A percentile compares a stretch with the other conserved stretches of the same genome.
phyloP scores from a whole-genome alignment of 2,113 vertebrate genomes.

The Apodemus sylvaticus region DNA sequence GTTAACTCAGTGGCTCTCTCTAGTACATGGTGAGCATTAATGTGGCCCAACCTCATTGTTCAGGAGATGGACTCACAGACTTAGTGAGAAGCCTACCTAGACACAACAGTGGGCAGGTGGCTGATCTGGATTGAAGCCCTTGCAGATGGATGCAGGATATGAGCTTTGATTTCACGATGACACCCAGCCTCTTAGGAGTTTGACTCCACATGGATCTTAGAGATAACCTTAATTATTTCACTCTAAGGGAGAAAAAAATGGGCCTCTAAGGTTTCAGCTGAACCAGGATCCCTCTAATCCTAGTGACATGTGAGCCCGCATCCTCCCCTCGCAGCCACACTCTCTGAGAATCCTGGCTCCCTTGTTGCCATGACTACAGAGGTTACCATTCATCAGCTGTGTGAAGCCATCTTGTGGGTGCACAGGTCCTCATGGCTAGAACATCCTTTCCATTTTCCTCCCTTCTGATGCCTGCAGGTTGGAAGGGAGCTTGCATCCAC shows the following conservation, averaged over 20 bases:
- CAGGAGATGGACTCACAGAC: slow-evolving; percentile 20
- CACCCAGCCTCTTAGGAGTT: neutral
- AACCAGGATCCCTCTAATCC: neutral
- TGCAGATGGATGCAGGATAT: neutral
- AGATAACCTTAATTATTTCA: neutral
- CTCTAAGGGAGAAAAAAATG: neutral
- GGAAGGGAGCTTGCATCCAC: neutral
- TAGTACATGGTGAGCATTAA: neutral
- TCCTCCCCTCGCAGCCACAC: neutral
- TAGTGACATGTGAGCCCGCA: neutral
- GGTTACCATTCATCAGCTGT: neutral
- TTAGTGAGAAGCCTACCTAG: neutral
- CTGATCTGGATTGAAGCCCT: neutral
- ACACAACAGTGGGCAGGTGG: neutral
- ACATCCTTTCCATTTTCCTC: neutral
- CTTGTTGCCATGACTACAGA: neutral
- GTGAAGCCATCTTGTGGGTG: neutral
- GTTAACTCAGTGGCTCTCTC: neutral
- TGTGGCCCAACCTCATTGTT: neutral
- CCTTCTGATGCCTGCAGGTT: neutral
- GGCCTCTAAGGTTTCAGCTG: neutral
- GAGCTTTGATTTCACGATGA: neutral
- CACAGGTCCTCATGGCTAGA: neutral
- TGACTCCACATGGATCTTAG: slow-evolving; percentile 8
- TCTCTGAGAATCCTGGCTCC: neutral